Evolutionary conservation across 2,888 invertebrate species (phyloP).

Genomic region (Pachliopta kotzebuea): DNA sequence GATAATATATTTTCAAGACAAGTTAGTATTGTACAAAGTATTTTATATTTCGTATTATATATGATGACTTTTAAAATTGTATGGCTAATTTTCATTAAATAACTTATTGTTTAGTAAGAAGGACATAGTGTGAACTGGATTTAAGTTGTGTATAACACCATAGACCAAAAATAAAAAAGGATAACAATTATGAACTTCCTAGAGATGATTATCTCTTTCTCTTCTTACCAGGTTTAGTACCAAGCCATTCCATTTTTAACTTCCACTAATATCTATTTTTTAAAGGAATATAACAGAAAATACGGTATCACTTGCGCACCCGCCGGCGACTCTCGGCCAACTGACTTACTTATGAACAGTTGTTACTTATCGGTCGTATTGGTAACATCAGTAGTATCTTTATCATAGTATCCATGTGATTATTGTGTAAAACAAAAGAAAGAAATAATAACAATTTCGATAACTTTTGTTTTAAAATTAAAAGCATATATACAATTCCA

Average conservation of each 20-base stretch:
- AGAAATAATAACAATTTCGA: background rate
- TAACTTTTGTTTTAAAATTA: background rate
- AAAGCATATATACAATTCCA: too few species aligned
- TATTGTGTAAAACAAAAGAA: background rate
- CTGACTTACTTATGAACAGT: background rate
- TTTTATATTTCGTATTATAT: too few species aligned
- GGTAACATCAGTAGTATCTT: background rate
- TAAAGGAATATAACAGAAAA: background rate
- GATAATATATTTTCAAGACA: too few species aligned
- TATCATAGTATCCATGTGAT: background rate
- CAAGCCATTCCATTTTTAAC: conserved; percentile 14
- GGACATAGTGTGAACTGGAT: background rate
- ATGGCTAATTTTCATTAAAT: background rate
- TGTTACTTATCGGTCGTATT: background rate
- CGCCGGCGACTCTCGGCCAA: conserved; percentile 2
- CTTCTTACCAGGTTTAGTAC: conserved; percentile 14
- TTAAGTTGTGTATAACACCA: background rate
- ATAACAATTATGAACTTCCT: background rate
- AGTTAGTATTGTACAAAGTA: too few species aligned
- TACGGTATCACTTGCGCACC: background rate
- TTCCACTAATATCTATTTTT: background rate
- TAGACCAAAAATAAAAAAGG: background rate
- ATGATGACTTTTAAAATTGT: background rate
- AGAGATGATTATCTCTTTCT: background rate
- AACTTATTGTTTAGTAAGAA: background rate